Evolutionary conservation across 1,140 invertebrate genomes (phyloP), one percentile per base, ranked within the genome.

Genomic region (Belonocnema kinseyi): DNA sequence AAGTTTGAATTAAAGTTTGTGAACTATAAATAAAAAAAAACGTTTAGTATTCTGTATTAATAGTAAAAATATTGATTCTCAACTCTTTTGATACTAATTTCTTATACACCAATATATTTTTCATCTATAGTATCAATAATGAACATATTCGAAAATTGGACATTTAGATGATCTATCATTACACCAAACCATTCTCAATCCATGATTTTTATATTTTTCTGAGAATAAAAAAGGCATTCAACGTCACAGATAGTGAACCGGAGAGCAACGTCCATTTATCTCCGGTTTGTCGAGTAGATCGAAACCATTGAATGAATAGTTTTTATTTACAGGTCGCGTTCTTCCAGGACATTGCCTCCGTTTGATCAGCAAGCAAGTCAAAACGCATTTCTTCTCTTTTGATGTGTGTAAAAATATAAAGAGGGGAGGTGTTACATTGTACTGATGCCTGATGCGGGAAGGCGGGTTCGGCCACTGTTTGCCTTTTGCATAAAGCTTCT

Each of bases 381-480:
- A 58, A 75, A 75, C 17, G 73, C 26, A 50, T 75, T 66, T 58
- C 33, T 58, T 70, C 50, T 74, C 17, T 26, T 46, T 50, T 52
- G 21, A 56, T 56, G 53, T 74, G 72, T 74, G 19, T 7, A n/a
- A 13, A 74, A 66, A 73, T 78, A 74, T 75, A 78, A 70, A 76
- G 53, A 17, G 79, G 74, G 73, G 58, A 73, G 76, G n/a, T 78
- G 77, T 83, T 80, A 78, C 80, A 51, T 81, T 72, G 77, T 73
- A 78, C 76, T 75, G 76, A 79, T 72, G 74, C 17, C 52, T 54
- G 16, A 72, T 61, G 77, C 77, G 76, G 76, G 75, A 82, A 78
- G 77, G 78, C 81, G 81, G 78, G 72, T 79, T 76, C 61, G 54
- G 46, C 81, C 78, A 75, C 77, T 82, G 77, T 80, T 82, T 82